Evolutionary conservation across 2,113 vertebrate species (phyloP), one percentile per base, ranked within the genome.

Genomic region (Python bivittatus): DNA sequence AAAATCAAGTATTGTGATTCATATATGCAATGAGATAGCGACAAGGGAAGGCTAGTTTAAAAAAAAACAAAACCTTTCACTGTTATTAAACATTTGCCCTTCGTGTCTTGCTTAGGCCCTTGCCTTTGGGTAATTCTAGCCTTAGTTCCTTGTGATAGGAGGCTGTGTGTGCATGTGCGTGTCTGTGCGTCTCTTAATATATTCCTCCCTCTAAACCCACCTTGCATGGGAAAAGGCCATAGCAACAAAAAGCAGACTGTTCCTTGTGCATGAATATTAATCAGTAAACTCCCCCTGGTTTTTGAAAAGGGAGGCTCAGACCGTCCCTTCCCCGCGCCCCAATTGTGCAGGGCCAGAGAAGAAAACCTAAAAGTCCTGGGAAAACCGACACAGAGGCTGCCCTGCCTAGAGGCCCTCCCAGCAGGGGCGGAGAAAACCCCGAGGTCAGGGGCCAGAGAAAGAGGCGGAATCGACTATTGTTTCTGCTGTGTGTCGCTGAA

Each of bases 191-290:
- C 72, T 79, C 33, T 29, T 96, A 98, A 97, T 97, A 88, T 97
- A 97, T 98, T 98, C 98, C 97, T 98, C 97, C 97, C 96, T 96
- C 95, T 96, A 94, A 96, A 97, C 97, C 97, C 95, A 98, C 97
- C 97, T 98, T 97, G 96, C 96, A 94, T 97, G 97, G 98, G 98
- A 98, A 98, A 97, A 61, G 72, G 88, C 93, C 91, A 58, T 0
- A 1, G 94, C 93, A 96, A 96, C 97, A 97, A 97, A 97, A 97
- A 96, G 96, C 96, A 95, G 97, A 97, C 97, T 97, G 97, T 98
- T 98, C 96, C 94, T 93, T 94, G 94, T 96, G 98, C 97, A 97
- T 98, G 98, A 98, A 98, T 98, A 98, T 98, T 98, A 97, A 98
- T 97, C 95, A 97, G 96, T 96, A 96, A 97, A 97, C 97, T 98